Evolutionary conservation across 1,140 invertebrate species (phyloP).

Genomic region (Callitettix versicolor): DNA sequence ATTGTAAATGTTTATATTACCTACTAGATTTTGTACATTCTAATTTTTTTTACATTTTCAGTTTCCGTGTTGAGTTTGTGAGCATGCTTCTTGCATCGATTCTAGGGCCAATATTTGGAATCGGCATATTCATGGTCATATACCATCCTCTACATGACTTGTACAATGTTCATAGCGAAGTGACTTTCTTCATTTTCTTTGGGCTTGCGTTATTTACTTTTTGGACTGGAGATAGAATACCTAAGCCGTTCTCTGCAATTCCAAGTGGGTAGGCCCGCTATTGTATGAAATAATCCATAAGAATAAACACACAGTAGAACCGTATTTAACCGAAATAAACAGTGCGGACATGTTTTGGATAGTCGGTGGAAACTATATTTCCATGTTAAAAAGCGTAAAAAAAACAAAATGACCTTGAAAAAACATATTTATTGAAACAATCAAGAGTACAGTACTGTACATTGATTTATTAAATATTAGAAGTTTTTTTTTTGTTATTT

Average conservation of each 20-base stretch:
- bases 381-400: no score
- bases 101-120: constrained; percentile 57
- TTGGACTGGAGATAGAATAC: constrained; percentile 34
- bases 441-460: no score
- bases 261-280: constrained; percentile 17
- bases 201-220: constrained; percentile 45
- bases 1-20: no score
- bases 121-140: constrained; percentile 55
- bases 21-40: no score
- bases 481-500: no score
- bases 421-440: no score
- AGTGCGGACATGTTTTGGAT: neutral
- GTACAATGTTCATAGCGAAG: constrained; percentile 55
- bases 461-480: neutral
- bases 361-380: no score
- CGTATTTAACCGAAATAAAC: neutral
- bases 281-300: neutral
- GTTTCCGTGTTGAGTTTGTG: constrained; percentile 44
- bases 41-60: constrained; percentile 34
- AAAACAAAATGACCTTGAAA: no score
- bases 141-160: constrained; percentile 66
- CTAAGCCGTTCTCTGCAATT: constrained; percentile 27
- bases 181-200: constrained; percentile 53
- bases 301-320: no score
- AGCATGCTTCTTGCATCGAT: constrained; percentile 44